phyloP scores from a whole-genome alignment of 2,888 invertebrate genomes.

The Pediacus dermestoides region DNA sequence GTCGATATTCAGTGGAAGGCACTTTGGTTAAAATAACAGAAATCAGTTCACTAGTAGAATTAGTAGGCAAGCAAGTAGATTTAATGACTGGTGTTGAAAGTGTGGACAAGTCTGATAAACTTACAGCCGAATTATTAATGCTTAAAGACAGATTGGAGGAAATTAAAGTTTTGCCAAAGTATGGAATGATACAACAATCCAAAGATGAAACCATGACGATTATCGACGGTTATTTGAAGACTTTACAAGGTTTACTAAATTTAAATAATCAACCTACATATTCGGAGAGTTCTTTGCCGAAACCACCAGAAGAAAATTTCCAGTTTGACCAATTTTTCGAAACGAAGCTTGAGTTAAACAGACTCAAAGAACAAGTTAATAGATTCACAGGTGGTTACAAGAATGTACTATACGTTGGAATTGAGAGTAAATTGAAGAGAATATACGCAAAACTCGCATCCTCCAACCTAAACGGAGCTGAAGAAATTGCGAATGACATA shows the following conservation, averaged over 20 bases:
- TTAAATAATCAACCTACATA: too few species aligned
- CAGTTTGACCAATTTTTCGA: constrained; percentile 10
- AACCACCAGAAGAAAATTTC: constrained; percentile 17
- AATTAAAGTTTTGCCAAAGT: constrained; percentile 18
- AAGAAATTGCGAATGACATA: constrained; percentile 25
- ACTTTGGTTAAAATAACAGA: not conserved
- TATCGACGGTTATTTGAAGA: constrained; percentile 15
- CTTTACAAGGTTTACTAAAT: too few species aligned
- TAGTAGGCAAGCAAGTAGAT: too few species aligned
- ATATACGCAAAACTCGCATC: constrained; percentile 21
- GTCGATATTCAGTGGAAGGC: not conserved
- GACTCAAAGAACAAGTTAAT: constrained; percentile 29
- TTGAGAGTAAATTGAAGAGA: constrained; percentile 32
- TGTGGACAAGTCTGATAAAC: constrained; percentile 19
- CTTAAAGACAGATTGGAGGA: constrained; percentile 15
- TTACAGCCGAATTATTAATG: constrained; percentile 18
- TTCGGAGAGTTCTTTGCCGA: too few species aligned
- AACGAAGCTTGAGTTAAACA: constrained; percentile 18
- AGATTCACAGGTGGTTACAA: constrained; percentile 32
- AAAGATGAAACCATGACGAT: constrained; percentile 26
- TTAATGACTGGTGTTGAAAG: constrained; percentile 20
- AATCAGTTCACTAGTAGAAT: constrained; percentile 4
- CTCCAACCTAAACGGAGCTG: constrained; percentile 19
- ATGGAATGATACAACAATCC: constrained; percentile 14
- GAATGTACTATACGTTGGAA: constrained; percentile 32